These are phyloP conservation scores for Brachystomella parvula DNA, from an alignment of 1,140 invertebrate genomes.

Conservation along the genomic window DNA sequence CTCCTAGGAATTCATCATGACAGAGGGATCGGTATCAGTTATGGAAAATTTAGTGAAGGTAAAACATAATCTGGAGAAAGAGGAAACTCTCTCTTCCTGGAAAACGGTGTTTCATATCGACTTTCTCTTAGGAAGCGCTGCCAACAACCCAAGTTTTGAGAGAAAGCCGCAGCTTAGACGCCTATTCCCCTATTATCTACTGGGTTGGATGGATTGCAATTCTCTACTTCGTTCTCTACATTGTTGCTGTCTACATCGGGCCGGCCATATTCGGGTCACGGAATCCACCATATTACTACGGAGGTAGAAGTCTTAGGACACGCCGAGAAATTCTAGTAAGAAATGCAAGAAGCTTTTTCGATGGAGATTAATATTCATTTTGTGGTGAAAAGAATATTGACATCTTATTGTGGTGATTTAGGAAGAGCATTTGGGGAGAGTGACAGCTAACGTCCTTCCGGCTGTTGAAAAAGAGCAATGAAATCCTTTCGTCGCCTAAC, in stretches of 20 bases:
- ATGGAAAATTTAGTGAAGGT: neutral
- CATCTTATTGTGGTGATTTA: too few species aligned
- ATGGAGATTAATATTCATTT: too few species aligned
- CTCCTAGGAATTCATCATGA: neutral
- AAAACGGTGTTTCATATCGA: too few species aligned
- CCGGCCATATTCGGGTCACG: slow-evolving; percentile 10
- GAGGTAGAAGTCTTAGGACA: neutral
- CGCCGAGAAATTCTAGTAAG: neutral
- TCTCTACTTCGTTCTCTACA: slow-evolving; percentile 1
- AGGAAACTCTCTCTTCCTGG: too few species aligned
- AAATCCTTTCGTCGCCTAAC: neutral
- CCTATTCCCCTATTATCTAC: slow-evolving; percentile 10
- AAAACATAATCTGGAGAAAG: too few species aligned
- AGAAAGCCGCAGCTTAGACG: neutral
- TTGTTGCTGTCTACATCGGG: neutral
- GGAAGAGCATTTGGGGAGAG: neutral
- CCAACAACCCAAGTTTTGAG: too few species aligned
- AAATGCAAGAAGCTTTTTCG: too few species aligned
- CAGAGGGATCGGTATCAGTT: neutral
- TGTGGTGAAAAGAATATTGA: too few species aligned
- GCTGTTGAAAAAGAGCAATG: neutral
- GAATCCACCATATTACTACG: neutral
- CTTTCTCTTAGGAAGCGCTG: neutral
- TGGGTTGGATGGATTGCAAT: slow-evolving; percentile 10
- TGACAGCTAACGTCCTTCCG: neutral